Evolutionary conservation across 1,140 invertebrate species (phyloP), one percentile per base, ranked within the genome.

Genomic region (Bombus superbus): DNA sequence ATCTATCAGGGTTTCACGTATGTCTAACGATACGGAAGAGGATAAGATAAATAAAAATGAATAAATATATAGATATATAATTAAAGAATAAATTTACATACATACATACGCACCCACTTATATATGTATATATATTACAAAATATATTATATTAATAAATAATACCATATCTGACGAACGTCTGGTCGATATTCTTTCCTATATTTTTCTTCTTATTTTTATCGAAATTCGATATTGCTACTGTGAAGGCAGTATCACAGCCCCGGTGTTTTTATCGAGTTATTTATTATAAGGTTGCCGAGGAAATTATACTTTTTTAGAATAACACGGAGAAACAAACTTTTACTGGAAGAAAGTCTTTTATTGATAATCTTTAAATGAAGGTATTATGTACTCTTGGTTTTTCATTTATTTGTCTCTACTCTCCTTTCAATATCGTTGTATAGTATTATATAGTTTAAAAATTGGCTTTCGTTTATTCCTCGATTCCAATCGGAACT

Each of bases 71-170:
- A 86, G 78, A 87, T 86, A 88, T 88, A 87, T 72, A 86, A 74
- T 87, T 64, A 79, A 88, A 78, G 85, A 53, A 89, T 88, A 89
- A 88, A 89, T 91, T 91, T 88, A 89, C 84, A 87, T 89, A 90
- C 76, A 90, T 89, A 89, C 81, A 89, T 87, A 90, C 88, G 88
- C 81, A 87, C 74, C 81, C 86, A 89, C 74, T 76, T 92, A 92
- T 91, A 92, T 92, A 89, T 92, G 77, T 92, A 93, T 93, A 92
- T 92, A 92, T 91, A 93, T 93, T 92, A 92, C 78, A 75, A 93
- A 93, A 92, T 92, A 92, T 82, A 93, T 92, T 93, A 93, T 93
- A 93, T 93, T 93, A 93, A 93, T 93, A 93, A 93, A 93, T 93
- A 93, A 93, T 93, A 92, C 91, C 91, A 92, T 91, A 93, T 92